Base-by-base conservation (phyloP, 2,113 vertebrate species). In the Stercorarius parasiticus region DNA sequence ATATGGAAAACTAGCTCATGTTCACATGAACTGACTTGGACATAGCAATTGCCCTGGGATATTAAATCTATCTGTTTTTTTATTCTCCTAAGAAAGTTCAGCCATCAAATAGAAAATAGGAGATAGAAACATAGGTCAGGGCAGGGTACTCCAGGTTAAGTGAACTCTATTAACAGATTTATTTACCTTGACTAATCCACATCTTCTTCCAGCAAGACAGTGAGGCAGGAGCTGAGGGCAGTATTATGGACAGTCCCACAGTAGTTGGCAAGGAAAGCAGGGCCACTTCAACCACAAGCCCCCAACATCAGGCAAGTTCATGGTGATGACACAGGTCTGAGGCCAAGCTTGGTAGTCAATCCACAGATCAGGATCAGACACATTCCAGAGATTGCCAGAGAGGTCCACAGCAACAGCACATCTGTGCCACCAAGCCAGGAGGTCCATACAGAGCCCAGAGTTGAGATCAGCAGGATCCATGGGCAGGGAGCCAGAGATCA, bases 381-480 rank as follows among this genome's bases (percentile, higher is more conserved):
- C 15, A 15, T 5, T 3, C 18, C 19, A 25, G 23, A 78, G 23
- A 11, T 1, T 30, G 4, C 3, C 45, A 84, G 30, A 15, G 21
- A 49, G 14, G 1, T 2, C 38, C 16, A 7, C 0, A 7, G 0
- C 0, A 3, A 12, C 11, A 64, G 20, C 9, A 43, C 18, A 79
- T 32, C 3, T 22, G 52, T 34, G 13, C 8, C 5, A 4, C 56
- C 32, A 32, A 36, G 27, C 17, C n/a, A 64, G 21, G 13, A 52
- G 18, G 5, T 3, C 23, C 14, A 19, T 0, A 5, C 5, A 3
- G 4, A 22, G 6, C 2, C 10, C 16, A 45, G 30, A 50, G 16
- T 0, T 14, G 29, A 18, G 10, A 59, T 1, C 23, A 84, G n/a
- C 26, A 47, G 15, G 1, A 1, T 1, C 2, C 15, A 10, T 0